A percentile compares a stretch with the other conserved stretches of the same genome.
Evolutionary conservation across 2,797 vertebrate genomes (phyloP).

Genomic region (Poeciliopsis infans): DNA sequence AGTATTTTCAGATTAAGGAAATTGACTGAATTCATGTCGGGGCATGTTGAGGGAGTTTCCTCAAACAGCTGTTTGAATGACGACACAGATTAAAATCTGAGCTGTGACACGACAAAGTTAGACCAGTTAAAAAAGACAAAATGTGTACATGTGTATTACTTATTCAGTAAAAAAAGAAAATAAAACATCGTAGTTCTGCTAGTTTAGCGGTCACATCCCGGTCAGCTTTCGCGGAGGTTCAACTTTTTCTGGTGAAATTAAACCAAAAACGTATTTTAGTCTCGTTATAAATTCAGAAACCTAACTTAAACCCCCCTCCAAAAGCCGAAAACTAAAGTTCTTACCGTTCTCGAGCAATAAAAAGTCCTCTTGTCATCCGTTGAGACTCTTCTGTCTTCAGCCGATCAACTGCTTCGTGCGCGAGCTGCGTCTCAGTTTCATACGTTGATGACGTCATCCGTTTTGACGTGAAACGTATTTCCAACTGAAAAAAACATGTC

Average conservation of each 20-base stretch:
- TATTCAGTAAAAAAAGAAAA: background rate
- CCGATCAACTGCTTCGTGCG: rapidly evolving
- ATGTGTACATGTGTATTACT: background rate
- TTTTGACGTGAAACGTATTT: background rate
- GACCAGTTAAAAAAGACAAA: background rate
- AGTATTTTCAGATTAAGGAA: background rate
- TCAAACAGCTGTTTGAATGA: background rate
- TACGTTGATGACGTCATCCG: background rate
- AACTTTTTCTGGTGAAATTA: background rate
- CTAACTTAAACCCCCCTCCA: background rate
- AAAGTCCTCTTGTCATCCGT: background rate
- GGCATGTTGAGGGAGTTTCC: background rate
- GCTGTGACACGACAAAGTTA: background rate
- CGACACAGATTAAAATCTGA: background rate
- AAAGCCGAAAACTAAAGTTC: background rate
- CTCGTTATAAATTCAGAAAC: background rate
- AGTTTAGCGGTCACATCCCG: background rate
- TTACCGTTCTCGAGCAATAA: background rate
- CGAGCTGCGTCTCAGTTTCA: no score
- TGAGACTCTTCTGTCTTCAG: background rate
- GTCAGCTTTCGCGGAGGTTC: background rate
- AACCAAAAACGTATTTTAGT: background rate
- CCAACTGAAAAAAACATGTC: no score
- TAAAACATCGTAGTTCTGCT: background rate
- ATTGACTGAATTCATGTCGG: background rate